A percentile compares a stretch with the other conserved stretches of the same genome.
Conservation (phyloP, 2,113 vertebrate genomes). For the Callaeas wilsoni region DNA sequence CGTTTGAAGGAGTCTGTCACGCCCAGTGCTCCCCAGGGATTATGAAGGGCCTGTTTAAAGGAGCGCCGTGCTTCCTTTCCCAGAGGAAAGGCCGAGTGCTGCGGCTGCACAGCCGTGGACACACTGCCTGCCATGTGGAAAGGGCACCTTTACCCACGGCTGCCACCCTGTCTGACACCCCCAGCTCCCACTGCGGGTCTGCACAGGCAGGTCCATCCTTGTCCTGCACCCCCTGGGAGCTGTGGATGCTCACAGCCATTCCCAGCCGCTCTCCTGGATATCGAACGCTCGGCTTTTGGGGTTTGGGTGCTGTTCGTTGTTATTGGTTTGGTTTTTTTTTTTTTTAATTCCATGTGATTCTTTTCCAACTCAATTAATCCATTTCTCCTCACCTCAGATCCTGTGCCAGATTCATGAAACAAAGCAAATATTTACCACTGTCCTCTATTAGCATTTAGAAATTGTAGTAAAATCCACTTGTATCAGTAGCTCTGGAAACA, state of each 20-base stretch:
- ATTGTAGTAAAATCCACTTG: neutral
- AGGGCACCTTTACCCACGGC: neutral
- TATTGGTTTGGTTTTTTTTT: neutral
- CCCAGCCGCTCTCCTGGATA: neutral
- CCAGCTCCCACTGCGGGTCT: neutral
- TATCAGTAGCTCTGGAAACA: neutral
- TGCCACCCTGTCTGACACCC: fast-evolving
- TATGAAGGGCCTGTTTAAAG: neutral
- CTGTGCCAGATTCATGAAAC: neutral
- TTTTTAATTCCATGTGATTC: neutral
- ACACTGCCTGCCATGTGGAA: neutral
- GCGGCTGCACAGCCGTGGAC: fast-evolving
- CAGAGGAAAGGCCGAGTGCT: fast-evolving
- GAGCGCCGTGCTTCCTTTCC: neutral
- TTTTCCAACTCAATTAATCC: neutral
- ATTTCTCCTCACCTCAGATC: neutral
- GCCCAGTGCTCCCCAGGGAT: neutral
- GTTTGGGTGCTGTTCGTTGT: neutral
- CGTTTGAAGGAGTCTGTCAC: neutral
- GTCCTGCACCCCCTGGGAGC: neutral
- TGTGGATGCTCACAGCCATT: fast-evolving
- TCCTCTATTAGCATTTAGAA: neutral
- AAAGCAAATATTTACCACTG: neutral
- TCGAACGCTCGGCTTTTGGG: neutral
- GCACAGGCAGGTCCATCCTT: fast-evolving